Base-by-base conservation (phyloP, 2,888 invertebrate genomes). In the Leucoma salicis region DNA sequence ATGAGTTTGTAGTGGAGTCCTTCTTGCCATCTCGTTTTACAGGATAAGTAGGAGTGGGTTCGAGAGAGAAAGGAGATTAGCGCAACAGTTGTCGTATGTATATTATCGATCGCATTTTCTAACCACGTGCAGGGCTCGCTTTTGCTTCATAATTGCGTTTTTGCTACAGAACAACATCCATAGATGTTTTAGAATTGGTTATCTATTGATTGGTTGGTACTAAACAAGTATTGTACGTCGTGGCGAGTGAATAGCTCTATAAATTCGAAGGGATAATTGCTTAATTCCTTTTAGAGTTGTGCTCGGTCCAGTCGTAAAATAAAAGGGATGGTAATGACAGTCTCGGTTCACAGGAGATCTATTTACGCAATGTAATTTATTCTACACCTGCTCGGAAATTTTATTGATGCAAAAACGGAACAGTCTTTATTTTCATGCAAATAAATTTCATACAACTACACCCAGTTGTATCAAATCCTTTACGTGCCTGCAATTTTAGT, bases 61-160 rank as follows among this genome's bases (percentile, higher is more conserved):
- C n/a, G 67, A 78, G 47, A 35, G 69, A 63, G 75, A 76, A 11
- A 54, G 55, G 12, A 14, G 63, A 63, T 62, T 63, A 70, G 81
- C 82, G 87, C 87, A 88, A 88, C 87, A 88, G 87, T 87, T 87
- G 86, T 80, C 79, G 84, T 69, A 74, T 73, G 77, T 71, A n/a
- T n/a, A 71, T 66, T 84, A 86, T 86, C 85, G 86, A 86, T 82
- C 82, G 67, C 14, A 58, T 51, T 58, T 53, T 53, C 51, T 57
- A 49, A 74, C 80, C 85, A 86, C 85, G 85, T 86, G 84, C 78
- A 70, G 71, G 67, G 74, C 69, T 67, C 66, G 64, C 46, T 61
- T 50, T 51, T 62, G 55, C 52, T 60, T 54, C 63, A 21, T 57
- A 55, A 51, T 46, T 49, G 58, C 63, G 60, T 48, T 48, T 40